Evolutionary conservation across 1,140 invertebrate genomes (phyloP).

Genomic region (Sweltsa coloradensis): DNA sequence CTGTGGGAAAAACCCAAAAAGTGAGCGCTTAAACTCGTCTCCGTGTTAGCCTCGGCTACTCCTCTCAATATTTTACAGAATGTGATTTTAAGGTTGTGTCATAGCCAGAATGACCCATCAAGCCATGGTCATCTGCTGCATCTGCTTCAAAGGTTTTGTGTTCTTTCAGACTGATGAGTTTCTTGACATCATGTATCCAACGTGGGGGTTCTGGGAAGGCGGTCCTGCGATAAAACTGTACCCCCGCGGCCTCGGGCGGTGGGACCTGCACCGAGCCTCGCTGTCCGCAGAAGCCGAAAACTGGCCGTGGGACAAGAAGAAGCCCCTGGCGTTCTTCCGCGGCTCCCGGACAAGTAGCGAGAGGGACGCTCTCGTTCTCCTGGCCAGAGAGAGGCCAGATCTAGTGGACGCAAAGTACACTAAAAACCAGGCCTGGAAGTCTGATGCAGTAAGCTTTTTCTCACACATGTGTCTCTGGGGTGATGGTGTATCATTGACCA

Average conservation of each 20-base stretch:
- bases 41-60: too few relatives aligned
- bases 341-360: slow-evolving; percentile 87
- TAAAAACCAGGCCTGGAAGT: slow-evolving; percentile 98
- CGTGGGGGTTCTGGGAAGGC: slow-evolving; percentile 97
- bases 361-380: slow-evolving; percentile 74
- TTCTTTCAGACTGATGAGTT: slow-evolving; percentile 56
- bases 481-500: too few relatives aligned
- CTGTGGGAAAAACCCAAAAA: neutral
- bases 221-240: slow-evolving; percentile 90
- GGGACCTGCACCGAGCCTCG: slow-evolving; percentile 70
- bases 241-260: slow-evolving; percentile 83
- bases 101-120: neutral
- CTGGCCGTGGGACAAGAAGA: slow-evolving; percentile 70
- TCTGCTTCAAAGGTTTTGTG: slow-evolving; percentile 4
- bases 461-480: too few relatives aligned
- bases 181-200: slow-evolving; percentile 90
- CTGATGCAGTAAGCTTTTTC: slow-evolving; percentile 68
- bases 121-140: neutral
- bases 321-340: slow-evolving; percentile 70
- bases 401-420: slow-evolving; percentile 89
- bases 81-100: neutral
- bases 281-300: slow-evolving; percentile 52
- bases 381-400: slow-evolving; percentile 66
- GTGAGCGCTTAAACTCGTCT: too few relatives aligned
- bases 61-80: neutral